phyloP scores from a whole-genome alignment of 2,797 vertebrate genomes.

The Babyrousa celebensis region DNA sequence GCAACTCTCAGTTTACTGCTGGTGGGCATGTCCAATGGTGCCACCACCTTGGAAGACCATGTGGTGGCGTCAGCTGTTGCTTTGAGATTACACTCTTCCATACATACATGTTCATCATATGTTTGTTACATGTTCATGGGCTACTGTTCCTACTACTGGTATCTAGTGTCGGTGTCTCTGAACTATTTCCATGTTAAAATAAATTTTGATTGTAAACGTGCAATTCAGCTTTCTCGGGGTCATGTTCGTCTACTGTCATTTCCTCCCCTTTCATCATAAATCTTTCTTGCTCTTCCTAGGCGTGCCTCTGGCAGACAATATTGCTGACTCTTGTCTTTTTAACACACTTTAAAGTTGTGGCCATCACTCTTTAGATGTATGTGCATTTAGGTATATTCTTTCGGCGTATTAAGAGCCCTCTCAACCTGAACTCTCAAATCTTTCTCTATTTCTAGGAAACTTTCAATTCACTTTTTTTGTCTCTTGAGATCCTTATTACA shows the following conservation, averaged over 20 bases:
- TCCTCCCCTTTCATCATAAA: background rate
- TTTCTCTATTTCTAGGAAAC: background rate
- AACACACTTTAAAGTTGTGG: background rate
- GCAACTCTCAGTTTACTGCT: no score
- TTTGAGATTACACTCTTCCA: background rate
- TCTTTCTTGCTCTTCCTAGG: background rate
- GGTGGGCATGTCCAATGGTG: no score
- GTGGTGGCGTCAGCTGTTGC: background rate
- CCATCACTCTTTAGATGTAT: no score
- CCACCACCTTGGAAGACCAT: no score
- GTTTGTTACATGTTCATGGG: no score
- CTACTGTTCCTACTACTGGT: background rate
- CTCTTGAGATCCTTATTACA: background rate
- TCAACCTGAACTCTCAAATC: background rate
- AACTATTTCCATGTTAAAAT: background rate
- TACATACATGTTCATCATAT: background rate
- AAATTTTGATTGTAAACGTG: background rate
- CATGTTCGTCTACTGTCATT: background rate
- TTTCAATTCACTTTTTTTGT: background rate
- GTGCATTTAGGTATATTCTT: background rate
- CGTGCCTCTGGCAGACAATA: background rate
- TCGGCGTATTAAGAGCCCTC: background rate
- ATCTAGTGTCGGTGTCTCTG: background rate
- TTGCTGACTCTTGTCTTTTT: background rate
- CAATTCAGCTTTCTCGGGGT: background rate